Percentiles rank a stretch among this genome's conserved stretches.
phyloP scores from a whole-genome alignment of 2,797 vertebrate genomes.

The Salarias fasciatus region DNA sequence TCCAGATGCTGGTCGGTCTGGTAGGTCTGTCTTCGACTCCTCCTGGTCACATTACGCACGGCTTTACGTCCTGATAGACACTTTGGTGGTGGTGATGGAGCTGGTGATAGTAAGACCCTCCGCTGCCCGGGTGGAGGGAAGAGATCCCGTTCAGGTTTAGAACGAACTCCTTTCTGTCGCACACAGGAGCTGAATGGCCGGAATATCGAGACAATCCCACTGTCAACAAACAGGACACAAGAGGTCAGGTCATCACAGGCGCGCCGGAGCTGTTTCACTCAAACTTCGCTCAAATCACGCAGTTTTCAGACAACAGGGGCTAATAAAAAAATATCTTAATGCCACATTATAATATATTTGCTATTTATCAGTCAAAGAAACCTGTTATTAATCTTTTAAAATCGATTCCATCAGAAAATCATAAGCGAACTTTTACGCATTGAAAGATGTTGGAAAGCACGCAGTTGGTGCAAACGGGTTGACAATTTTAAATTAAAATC shows the following conservation, averaged over 20 bases:
- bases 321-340: too few species aligned
- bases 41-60: conserved; percentile 89
- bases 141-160: conserved; percentile 95
- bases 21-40: background rate
- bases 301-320: too few species aligned
- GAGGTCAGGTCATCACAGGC: conserved; percentile 4
- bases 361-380: too few species aligned
- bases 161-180: conserved; percentile 95
- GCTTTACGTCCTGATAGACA: conserved; percentile 94
- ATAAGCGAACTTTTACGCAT: too few species aligned
- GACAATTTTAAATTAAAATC: too few species aligned
- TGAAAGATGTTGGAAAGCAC: too few species aligned
- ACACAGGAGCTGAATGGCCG: conserved; percentile 89
- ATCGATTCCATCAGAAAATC: too few species aligned
- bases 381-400: too few species aligned
- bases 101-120: conserved; percentile 90
- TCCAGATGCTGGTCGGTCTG: background rate
- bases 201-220: conserved; percentile 94
- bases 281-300: too few species aligned
- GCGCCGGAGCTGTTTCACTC: too few species aligned
- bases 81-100: conserved; percentile 89
- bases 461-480: too few species aligned
- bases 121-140: conserved; percentile 90
- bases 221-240: conserved; percentile 69
- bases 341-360: too few species aligned